These are phyloP conservation scores for Drosophila infuscata DNA, from an alignment of 2,888 invertebrate species.

Conservation along the genomic window DNA sequence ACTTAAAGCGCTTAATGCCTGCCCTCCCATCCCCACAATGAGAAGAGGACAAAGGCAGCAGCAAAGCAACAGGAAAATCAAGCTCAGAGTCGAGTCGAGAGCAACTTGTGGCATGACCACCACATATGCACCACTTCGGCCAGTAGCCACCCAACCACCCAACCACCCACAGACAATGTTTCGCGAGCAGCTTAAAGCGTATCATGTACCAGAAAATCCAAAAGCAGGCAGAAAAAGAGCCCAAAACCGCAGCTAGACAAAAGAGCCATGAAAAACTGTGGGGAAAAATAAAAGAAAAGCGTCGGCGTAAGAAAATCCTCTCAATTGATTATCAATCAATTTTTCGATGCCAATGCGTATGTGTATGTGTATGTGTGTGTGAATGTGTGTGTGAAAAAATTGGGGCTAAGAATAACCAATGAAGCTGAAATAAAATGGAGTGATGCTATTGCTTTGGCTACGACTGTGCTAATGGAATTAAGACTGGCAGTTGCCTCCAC, in stretches of 20 bases:
- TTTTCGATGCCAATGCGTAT: conserved; percentile 38
- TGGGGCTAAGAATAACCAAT: conserved; percentile 36
- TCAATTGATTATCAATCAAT: conserved; percentile 84
- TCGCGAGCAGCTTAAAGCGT: conserved; percentile 69
- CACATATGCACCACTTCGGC: conserved; percentile 39
- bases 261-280: conserved; percentile 18
- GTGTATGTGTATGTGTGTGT: background rate
- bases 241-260: conserved; percentile 66
- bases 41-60: conserved; percentile 31
- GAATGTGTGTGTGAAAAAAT: conserved; percentile 12
- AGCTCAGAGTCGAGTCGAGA: conserved; percentile 11
- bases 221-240: conserved; percentile 51
- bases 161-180: conserved; percentile 3
- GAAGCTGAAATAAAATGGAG: conserved; percentile 7
- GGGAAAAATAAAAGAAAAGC: background rate
- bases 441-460: conserved; percentile 9
- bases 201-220: conserved; percentile 79
- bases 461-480: conserved; percentile 73
- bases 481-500: conserved; percentile 71
- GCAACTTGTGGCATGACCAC: conserved; percentile 72
- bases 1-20: conserved; percentile 74
- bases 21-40: conserved; percentile 26
- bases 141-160: conserved; percentile 21
- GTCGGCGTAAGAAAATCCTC: conserved; percentile 72
- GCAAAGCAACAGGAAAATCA: conserved; percentile 24